Evolutionary conservation across 92 coral and sea anemone species (phyloP), one percentile per base, ranked within the genome.

Genomic region (Paragorgia papillata): DNA sequence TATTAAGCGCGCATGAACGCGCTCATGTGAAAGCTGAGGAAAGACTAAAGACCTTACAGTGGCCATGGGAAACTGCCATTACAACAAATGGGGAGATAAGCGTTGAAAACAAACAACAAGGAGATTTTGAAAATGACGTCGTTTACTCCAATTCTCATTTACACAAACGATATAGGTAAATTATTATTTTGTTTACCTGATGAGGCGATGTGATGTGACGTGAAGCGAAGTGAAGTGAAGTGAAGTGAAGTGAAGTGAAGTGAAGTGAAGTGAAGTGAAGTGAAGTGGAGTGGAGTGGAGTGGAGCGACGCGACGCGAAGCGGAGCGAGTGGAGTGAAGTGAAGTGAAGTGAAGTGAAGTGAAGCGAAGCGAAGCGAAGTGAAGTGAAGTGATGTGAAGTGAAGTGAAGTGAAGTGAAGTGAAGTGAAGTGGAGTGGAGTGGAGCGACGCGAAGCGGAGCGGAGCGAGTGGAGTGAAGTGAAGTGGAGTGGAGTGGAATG

Each of bases 31-130:
- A 92, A 12, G 71, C 97, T 0, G 97, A 93, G 22, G 97, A 93
- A 68, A 81, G 97, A 25, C 88, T 93, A 2, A 86, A 90, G 71
- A 75, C 91, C 21, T 49, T 90, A 33, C 89, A 84, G 33, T 93
- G 92, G 90, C 78, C 97, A 0, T 93, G 97, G 97, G 97, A 93
- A 74, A 93, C 85, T 66, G 97, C 89, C 50, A 37, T 53, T 12
- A 93, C 97, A n/a, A 87, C 88, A 30, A 86, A 93, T 60, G 97
- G 92, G 18, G 89, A 86, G 76, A 63, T 44, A 0, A 84, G 87
- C 15, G 51, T 84, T 2, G 96, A 90, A 27, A 91, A 77, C 14
- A 85, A 82, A 32, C 83, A 88, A 44, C 61, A 67, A 2, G 83
- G 64, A 9, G 97, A 90, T 76, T 90, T 93, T 58, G 69, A 78